phyloP scores from a whole-genome alignment of 2,113 vertebrate genomes.

The Clinocottus analis region DNA sequence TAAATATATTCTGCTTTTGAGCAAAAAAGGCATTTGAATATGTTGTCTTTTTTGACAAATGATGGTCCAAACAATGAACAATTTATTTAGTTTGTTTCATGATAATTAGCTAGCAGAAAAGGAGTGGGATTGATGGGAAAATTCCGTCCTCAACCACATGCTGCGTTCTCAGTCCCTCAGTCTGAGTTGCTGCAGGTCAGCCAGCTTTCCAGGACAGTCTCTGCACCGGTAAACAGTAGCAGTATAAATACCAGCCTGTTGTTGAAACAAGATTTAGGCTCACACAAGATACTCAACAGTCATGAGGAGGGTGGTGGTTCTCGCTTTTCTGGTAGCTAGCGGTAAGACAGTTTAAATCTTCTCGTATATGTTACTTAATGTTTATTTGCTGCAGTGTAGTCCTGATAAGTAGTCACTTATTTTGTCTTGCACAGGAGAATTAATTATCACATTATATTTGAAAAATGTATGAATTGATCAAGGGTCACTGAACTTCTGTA shows the following conservation, averaged over 20 bases:
- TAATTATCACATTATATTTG: not conserved
- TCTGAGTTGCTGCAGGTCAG: too few species aligned
- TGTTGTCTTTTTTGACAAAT: not conserved
- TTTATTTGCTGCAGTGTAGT: not conserved
- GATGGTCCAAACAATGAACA: not conserved
- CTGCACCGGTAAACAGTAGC: not conserved
- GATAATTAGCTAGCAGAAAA: not conserved
- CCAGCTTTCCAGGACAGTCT: slow-evolving; percentile 34
- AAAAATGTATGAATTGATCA: not conserved
- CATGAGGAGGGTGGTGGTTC: slow-evolving; percentile 77
- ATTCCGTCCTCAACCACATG: slow-evolving; percentile 48
- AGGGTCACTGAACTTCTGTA: not conserved
- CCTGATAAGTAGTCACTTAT: not conserved
- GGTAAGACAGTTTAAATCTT: slow-evolving; percentile 59
- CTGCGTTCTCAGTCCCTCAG: slow-evolving; percentile 4
- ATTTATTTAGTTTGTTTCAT: not conserved
- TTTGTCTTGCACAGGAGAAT: not conserved
- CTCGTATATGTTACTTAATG: not conserved
- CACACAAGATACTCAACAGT: slow-evolving; percentile 10
- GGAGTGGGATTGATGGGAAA: slow-evolving; percentile 53
- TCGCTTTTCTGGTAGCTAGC: slow-evolving; percentile 65
- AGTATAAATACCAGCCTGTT: slow-evolving; percentile 62
- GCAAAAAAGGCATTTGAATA: not conserved
- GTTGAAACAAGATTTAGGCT: not conserved
- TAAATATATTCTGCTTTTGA: not conserved